Conservation (phyloP, 2,113 vertebrate species). For the Xenus cinereus region DNA sequence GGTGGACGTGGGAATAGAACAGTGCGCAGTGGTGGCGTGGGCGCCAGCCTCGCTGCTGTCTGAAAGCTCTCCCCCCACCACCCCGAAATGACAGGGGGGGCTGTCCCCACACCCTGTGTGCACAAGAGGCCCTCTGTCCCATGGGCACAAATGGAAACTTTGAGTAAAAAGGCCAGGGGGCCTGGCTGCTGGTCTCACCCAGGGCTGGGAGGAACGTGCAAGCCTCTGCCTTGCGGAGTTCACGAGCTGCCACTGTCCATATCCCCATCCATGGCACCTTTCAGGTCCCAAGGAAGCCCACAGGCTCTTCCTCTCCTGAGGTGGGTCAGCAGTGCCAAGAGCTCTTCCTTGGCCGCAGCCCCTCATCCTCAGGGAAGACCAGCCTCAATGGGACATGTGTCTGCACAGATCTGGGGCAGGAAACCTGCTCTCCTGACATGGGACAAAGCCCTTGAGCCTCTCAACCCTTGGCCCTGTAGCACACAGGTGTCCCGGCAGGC, state of each 20-base stretch:
- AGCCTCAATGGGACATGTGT: background rate
- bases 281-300: background rate
- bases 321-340: background rate
- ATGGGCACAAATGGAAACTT: constrained; percentile 20
- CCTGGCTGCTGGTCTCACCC: background rate
- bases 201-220: background rate
- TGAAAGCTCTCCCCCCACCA: background rate
- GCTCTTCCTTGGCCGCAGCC: background rate
- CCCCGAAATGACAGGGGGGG: background rate
- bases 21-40: background rate
- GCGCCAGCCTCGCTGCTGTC: background rate
- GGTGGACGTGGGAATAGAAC: background rate
- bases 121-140: constrained; percentile 47
- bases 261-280: background rate
- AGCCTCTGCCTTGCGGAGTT: background rate
- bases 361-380: background rate
- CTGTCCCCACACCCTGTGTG: accelerated
- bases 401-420: background rate
- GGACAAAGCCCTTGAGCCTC: background rate
- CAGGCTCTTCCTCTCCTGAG: background rate
- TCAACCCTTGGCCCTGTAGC: background rate
- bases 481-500: background rate
- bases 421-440: background rate
- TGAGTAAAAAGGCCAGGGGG: constrained; percentile 30
- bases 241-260: background rate